phyloP scores from a whole-genome alignment of 2,113 vertebrate species.

The Mystacornis crossleyi region DNA sequence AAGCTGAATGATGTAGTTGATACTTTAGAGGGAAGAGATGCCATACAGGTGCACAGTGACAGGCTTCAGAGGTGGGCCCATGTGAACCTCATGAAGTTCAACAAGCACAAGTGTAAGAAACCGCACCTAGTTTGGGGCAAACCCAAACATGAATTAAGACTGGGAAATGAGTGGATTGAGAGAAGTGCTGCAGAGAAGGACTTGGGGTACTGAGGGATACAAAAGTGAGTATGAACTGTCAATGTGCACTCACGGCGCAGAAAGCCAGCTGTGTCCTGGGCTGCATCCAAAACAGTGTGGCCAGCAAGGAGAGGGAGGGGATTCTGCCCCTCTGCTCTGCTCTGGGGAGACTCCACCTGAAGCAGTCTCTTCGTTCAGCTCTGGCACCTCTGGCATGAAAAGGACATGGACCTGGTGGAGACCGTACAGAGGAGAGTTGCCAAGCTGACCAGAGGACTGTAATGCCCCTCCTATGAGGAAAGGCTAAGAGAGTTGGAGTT shows the following conservation, averaged over 20 bases:
- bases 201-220: neutral
- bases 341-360: neutral
- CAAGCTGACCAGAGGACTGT: neutral
- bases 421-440: accelerated
- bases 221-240: neutral
- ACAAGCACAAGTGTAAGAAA: neutral
- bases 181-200: neutral
- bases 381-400: accelerated
- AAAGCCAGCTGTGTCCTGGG: accelerated
- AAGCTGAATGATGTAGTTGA: neutral
- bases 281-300: accelerated
- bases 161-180: neutral
- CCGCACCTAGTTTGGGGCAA: neutral
- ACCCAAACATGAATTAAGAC: neutral
- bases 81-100: neutral
- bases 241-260: neutral
- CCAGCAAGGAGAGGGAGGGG: neutral
- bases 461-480: neutral
- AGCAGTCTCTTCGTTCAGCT: neutral
- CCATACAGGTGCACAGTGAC: neutral
- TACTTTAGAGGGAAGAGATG: neutral
- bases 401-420: neutral
- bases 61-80: neutral
- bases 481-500: neutral
- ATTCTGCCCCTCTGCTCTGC: neutral